A percentile compares a stretch with the other conserved stretches of the same genome.
Evolutionary conservation across 2,888 invertebrate species (phyloP).

Genomic region (Epistrophe eligans): DNA sequence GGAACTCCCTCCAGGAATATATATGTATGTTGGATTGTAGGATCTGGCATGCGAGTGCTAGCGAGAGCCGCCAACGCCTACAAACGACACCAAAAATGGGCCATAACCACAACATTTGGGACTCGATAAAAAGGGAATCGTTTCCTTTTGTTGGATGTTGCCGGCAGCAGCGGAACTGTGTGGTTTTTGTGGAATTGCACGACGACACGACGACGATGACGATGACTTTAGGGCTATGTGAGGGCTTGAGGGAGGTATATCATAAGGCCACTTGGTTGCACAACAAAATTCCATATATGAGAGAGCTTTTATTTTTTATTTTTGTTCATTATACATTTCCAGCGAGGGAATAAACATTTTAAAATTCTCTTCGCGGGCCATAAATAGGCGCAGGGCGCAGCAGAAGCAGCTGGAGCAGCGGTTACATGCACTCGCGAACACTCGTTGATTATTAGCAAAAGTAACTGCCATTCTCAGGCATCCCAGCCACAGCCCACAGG

Average conservation of each 20-base stretch:
- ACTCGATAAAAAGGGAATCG: slow-evolving; percentile 72
- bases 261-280: slow-evolving; percentile 29
- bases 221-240: slow-evolving; percentile 4
- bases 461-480: slow-evolving; percentile 62
- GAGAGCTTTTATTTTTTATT: slow-evolving; percentile 4
- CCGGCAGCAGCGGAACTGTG: slow-evolving; percentile 28
- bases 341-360: slow-evolving; percentile 47
- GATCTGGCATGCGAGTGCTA: background rate
- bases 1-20: slow-evolving; percentile 41
- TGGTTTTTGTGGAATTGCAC: slow-evolving; percentile 25
- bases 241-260: slow-evolving; percentile 28
- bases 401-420: slow-evolving; percentile 45
- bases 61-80: slow-evolving; percentile 43
- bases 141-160: slow-evolving; percentile 57
- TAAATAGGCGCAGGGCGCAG: slow-evolving; percentile 73
- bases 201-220: background rate
- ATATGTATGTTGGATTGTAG: background rate
- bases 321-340: slow-evolving; percentile 39
- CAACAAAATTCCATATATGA: slow-evolving; percentile 30
- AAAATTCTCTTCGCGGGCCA: slow-evolving; percentile 70
- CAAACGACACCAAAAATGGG: slow-evolving; percentile 65
- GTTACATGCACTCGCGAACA: slow-evolving; percentile 58
- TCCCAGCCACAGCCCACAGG: slow-evolving; percentile 26
- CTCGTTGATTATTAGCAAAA: slow-evolving; percentile 65
- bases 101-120: slow-evolving; percentile 75